Evolutionary conservation across 2,113 vertebrate species (phyloP), one percentile per base, ranked within the genome.

Genomic region (Spea bombifrons): DNA sequence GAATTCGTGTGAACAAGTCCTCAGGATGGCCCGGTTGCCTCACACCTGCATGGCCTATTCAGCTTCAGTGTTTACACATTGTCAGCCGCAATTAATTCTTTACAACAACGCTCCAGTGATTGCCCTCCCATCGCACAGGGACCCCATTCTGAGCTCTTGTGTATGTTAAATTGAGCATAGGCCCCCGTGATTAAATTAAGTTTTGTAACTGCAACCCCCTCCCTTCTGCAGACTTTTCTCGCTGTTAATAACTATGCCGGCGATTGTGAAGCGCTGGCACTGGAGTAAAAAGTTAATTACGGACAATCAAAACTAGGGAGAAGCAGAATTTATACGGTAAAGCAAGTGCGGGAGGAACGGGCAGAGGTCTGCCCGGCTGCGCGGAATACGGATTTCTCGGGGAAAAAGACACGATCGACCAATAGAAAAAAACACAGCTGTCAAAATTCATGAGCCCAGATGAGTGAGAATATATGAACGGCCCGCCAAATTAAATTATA

Each of bases 91-190:
- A 91, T 92, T 91, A 91, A 90, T 90, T 89, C 91, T 92, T 92
- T 92, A 92, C 89, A 87, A 87, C 88, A 89, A 87, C 85, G 81
- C 84, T 81, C 66, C 84, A 86, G 87, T 88, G 89, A 89, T 85
- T 89, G 88, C 89, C 89, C 88, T 90, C 86, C 83, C 48, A 0
- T 88, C 86, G 82, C 89, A 86, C 87, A 86, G 88, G 86, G 90
- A 90, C 91, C 92, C 89, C 92, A 90, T 92, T 89, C 87, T 75
- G 91, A 91, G 92, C 89, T 86, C 90, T 93, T 93, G 90, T 93
- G 91, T 90, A 87, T 91, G 92, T 89, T 92, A 89, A 94, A 93
- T 93, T 93, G 92, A 94, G 92, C 92, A 87, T 92, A 86, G 85
- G 89, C 85, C 85, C 81, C 88, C 86, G 85, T 81, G 88, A 92